Evolutionary conservation across 2,113 vertebrate species (phyloP), one percentile per base, ranked within the genome.

Genomic region (Vicugna pacos): DNA sequence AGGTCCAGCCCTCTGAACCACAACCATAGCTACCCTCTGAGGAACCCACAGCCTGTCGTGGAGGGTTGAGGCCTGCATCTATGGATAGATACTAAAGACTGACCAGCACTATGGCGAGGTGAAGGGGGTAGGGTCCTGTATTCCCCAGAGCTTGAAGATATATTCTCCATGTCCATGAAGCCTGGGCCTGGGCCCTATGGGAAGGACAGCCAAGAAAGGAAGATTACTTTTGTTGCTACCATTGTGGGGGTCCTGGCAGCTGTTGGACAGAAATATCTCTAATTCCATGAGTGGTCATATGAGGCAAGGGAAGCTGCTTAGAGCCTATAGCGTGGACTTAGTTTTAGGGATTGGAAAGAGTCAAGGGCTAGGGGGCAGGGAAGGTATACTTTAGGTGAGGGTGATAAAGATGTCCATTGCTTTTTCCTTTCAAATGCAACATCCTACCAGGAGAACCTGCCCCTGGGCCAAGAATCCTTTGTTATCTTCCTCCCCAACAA

Each of bases 271-370:
- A 97, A 96, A 94, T 95, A 93, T 81, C 85, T 89, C 93, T 96
- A 94, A 90, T 95, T 87, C 93, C 38, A 60, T 52, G 88, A 93
- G 79, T 38, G 24, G 94, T 97, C 58, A 95, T 54, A 83, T 3
- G 73, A 95, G 91, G 84, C 82, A 56, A 97, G 65, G 20, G 65
- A 97, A 97, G 75, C 96, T 93, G 69, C 88, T 97, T 97, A 96
- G 46, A 64, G 70, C 62, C 64, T 85, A 62, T 54, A 93, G 70
- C 30, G 32, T 28, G 69, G 87, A 83, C 69, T 90, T 94, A 92
- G 79, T 93, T 97, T 96, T 70, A 95, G 84, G 67, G 95, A 95
- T 67, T 89, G 46, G 50, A 95, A 46, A 38, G 64, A 60, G 30
- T 84, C n/a, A 56, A 91, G 72, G 87, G 52, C 58, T 91, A 30